Evolutionary conservation across 2,797 vertebrate species (phyloP), one percentile per base, ranked within the genome.

Genomic region (Enteromius fasciolatus): DNA sequence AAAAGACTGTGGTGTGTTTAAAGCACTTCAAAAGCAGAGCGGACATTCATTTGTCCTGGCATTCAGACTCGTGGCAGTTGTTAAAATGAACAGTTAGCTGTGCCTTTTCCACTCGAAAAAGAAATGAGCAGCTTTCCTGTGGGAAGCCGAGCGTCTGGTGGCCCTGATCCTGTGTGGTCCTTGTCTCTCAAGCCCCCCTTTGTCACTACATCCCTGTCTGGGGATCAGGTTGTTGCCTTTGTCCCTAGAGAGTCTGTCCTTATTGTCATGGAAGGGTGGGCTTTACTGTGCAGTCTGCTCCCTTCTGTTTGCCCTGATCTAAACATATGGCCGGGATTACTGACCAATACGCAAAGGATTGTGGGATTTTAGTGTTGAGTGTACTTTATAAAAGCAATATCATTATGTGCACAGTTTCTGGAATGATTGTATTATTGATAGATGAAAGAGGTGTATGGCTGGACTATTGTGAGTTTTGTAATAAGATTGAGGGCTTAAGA

Each of bases 291-390:
- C 83, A 81, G 85, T 86, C 83, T 87, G 85, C 78, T 76, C 83
- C 76, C 81, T 85, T 85, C 80, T 72, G 67, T 87, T 84, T 80
- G 84, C 61, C 79, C 81, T 31, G 61, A 81, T 73, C 67, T 23
- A 28, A 85, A 80, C 88, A 89, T 89, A 89, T 86, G 86, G 83
- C 85, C 46, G 20, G 89, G 88, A 90, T 89, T 90, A 90, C 77
- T 44, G 57, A 83, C 81, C 86, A 87, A 86, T 85, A 76, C 54
- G 52, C 63, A 75, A 46, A 25, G 73, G 82, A 80, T 82, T 82
- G 87, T 86, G 81, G 83, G 76, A 85, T 87, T 88, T 84, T 66
- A 54, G 11, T 76, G 41, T 64, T 63, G 39, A 82, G 80, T 81
- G 74, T 73, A 84, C 80, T 82, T 80, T 68, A 68, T 70, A 78